Conservation (phyloP, 2,113 vertebrate species). For the Aegithalos caudatus region DNA sequence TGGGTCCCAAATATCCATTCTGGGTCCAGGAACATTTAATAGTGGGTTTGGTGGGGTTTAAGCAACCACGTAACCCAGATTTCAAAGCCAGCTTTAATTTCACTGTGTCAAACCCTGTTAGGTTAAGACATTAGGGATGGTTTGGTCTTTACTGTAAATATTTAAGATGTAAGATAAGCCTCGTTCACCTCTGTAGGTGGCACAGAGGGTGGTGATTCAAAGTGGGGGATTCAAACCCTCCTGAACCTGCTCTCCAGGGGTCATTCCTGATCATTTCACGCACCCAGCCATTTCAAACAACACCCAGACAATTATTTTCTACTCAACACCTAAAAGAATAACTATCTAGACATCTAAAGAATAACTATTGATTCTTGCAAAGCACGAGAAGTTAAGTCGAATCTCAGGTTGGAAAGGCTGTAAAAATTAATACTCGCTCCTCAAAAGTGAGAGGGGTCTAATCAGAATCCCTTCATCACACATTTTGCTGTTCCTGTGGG, state of each 20-base stretch:
- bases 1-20: not conserved
- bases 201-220: not conserved
- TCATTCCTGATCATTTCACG: not conserved
- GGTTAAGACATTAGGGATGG: not conserved
- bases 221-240: not conserved
- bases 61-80: rapidly evolving
- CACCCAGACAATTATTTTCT: not conserved
- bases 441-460: not conserved
- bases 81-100: not conserved
- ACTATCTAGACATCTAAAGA: not conserved
- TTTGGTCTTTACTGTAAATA: not conserved
- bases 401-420: not conserved
- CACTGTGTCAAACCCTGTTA: not conserved
- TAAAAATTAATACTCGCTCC: not conserved
- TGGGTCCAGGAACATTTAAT: too few species aligned
- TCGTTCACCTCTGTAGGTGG: not conserved
- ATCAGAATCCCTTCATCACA: not conserved
- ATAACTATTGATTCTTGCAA: not conserved
- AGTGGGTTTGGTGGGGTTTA: not conserved
- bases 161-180: not conserved
- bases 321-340: not conserved
- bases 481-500: not conserved
- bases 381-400: not conserved
- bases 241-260: not conserved
- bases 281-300: not conserved